Conservation (phyloP, 2,797 vertebrate species). For the Onychomys arenicola region DNA sequence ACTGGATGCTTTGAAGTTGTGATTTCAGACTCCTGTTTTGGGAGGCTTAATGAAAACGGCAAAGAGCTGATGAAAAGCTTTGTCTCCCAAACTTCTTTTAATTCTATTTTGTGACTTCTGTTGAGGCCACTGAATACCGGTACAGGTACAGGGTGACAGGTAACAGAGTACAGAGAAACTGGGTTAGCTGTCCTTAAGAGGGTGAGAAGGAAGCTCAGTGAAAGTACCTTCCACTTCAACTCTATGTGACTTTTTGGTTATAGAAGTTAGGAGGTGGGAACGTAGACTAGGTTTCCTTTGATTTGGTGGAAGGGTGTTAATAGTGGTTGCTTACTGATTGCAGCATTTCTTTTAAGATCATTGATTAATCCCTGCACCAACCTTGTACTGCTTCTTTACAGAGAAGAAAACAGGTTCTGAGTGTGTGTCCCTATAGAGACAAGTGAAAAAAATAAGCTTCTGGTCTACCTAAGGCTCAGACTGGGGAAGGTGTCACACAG, state of each 20-base stretch:
- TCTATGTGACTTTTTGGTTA: background rate
- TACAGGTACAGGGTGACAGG: background rate
- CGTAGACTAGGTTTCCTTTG: background rate
- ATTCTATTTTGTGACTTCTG: background rate
- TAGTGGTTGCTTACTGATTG: background rate
- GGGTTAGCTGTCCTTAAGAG: background rate
- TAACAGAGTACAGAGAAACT: background rate
- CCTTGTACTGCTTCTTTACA: background rate
- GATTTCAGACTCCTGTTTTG: conserved; percentile 51
- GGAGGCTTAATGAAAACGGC: background rate
- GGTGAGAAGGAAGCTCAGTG: background rate
- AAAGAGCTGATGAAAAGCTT: conserved; percentile 4
- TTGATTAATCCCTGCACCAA: background rate
- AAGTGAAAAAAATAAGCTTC: background rate
- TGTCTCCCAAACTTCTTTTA: conserved; percentile 46
- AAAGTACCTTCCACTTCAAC: background rate
- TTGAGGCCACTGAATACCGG: background rate
- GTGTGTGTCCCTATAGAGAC: background rate
- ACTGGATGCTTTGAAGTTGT: conserved; percentile 45
- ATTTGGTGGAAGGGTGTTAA: background rate
- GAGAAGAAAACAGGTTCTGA: background rate
- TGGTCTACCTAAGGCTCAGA: background rate
- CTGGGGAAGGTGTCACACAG: background rate
- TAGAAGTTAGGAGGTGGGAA: background rate
- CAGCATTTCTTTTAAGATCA: background rate